Conservation (phyloP, 2,797 vertebrate species). For the Mus spretus region DNA sequence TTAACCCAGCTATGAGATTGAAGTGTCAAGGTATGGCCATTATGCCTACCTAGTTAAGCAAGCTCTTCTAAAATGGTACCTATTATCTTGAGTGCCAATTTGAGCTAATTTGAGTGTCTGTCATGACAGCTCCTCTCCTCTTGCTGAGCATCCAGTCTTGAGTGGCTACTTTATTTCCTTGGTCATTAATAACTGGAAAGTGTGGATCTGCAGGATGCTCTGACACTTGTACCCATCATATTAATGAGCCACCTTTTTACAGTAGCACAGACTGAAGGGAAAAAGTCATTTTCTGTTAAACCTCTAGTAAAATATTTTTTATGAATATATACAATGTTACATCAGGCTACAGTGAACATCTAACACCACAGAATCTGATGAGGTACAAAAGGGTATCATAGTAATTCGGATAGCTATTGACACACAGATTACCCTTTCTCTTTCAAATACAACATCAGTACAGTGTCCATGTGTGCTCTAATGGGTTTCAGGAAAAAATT, state of each 20-base stretch:
- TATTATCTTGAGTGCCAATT: conserved; percentile 26
- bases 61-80: not conserved
- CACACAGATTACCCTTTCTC: not conserved
- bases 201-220: not conserved
- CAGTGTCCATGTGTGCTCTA: too few species aligned
- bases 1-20: not conserved
- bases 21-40: not conserved
- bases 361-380: not conserved
- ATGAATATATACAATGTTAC: not conserved
- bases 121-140: not conserved
- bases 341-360: conserved; percentile 9
- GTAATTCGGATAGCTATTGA: not conserved
- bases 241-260: conserved; percentile 34
- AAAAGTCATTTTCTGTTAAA: conserved; percentile 4
- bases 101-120: not conserved
- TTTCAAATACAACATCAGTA: not conserved
- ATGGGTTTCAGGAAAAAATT: not conserved
- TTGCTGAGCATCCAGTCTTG: not conserved
- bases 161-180: conserved; percentile 45
- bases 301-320: not conserved
- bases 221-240: conserved; percentile 26
- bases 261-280: not conserved
- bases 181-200: conserved; percentile 14
- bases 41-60: not conserved
- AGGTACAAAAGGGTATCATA: not conserved